Conservation (phyloP, 2,113 vertebrate species). For the Myotis davidii region DNA sequence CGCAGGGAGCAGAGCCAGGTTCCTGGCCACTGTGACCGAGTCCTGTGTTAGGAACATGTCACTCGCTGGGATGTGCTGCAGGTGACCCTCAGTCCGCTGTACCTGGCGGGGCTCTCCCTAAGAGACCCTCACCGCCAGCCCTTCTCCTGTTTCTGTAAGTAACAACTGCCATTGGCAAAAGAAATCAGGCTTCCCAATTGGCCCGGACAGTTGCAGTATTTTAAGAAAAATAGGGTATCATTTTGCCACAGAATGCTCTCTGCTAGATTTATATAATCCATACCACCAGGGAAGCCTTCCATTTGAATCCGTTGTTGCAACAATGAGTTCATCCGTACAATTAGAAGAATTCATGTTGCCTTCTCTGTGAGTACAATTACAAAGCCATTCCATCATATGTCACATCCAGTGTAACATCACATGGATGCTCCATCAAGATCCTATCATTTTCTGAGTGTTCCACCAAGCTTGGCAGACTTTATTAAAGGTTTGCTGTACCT, state of each 20-base stretch:
- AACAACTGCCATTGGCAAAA: neutral
- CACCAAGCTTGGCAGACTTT: neutral
- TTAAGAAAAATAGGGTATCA: neutral
- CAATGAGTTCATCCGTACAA: neutral
- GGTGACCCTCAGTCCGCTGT: neutral
- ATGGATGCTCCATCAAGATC: neutral
- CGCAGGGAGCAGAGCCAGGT: neutral
- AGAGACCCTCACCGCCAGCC: neutral
- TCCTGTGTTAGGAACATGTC: neutral
- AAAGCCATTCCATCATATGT: neutral
- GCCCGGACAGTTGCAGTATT: neutral
- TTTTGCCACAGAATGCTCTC: neutral
- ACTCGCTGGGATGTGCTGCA: neutral
- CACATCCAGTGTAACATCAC: neutral
- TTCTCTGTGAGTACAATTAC: neutral
- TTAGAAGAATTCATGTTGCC: neutral
- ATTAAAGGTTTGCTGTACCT: neutral
- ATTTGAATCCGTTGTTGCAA: neutral
- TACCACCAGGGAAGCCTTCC: neutral
- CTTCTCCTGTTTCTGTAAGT: neutral
- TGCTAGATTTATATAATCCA: neutral
- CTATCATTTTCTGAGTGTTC: neutral
- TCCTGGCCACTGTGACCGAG: neutral
- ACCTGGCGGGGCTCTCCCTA: neutral
- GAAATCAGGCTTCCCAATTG: neutral